Evolutionary conservation across 1,140 invertebrate species (phyloP).

Genomic region (Drusus annulatus): DNA sequence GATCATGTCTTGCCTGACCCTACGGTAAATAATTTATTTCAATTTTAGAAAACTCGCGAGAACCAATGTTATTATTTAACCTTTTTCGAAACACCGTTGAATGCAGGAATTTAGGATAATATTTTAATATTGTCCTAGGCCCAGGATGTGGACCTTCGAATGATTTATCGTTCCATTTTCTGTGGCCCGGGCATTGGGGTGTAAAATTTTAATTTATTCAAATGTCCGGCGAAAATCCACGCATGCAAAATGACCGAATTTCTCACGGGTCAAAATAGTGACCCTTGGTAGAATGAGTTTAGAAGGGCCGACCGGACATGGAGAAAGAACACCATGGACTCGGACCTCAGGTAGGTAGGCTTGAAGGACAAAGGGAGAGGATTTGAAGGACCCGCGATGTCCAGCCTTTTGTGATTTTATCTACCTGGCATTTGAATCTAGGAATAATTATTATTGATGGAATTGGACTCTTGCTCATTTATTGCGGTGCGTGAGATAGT

Average conservation of each 20-base stretch:
- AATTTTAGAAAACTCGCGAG: background rate
- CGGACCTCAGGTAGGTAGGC: too few species aligned
- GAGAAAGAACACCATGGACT: background rate
- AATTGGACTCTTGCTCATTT: background rate
- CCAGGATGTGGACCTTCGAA: background rate
- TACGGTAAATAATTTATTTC: too few species aligned
- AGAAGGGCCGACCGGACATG: background rate
- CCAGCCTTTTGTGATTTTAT: background rate
- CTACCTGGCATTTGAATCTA: constrained; percentile 3
- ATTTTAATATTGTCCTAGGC: background rate
- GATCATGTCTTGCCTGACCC: too few species aligned
- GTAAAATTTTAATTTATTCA: constrained; percentile 42
- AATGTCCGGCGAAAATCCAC: constrained; percentile 18
- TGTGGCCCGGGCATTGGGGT: constrained; percentile 3
- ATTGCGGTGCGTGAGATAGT: background rate
- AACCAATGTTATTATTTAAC: background rate
- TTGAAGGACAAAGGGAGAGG: background rate
- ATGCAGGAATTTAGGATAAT: background rate
- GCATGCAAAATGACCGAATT: constrained; percentile 19
- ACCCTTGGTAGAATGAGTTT: constrained; percentile 10
- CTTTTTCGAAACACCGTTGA: too few species aligned
- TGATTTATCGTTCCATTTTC: constrained; percentile 20
- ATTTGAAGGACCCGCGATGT: background rate
- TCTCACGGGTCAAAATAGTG: constrained; percentile 37
- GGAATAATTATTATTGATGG: constrained; percentile 2